Conservation (phyloP, 1,140 invertebrate genomes). For the Leptopilina clavipes region DNA sequence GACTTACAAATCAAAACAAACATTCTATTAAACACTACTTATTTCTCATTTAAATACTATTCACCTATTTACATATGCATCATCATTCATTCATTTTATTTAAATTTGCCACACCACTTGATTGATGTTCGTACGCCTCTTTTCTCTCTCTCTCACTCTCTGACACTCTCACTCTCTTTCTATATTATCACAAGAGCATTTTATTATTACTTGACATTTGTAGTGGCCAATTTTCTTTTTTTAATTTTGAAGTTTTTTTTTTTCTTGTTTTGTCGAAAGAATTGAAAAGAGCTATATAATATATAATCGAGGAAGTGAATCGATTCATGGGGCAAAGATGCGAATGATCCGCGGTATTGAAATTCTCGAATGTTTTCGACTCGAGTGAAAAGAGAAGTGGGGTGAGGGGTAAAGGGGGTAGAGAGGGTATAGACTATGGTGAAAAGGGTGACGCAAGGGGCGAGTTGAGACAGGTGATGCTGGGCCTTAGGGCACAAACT, state of each 20-base stretch:
- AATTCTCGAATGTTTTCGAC: conserved; percentile 57
- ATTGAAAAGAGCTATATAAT: neutral
- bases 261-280: too few relatives aligned
- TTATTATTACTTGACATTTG: neutral
- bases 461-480: conserved; percentile 72
- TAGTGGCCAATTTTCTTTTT: conserved; percentile 21
- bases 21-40: conserved; percentile 26
- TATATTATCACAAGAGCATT: neutral
- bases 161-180: too few relatives aligned
- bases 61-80: conserved; percentile 13
- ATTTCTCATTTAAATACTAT: conserved; percentile 30
- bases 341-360: conserved; percentile 48
- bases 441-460: conserved; percentile 47
- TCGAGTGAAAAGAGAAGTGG: conserved; percentile 37
- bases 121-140: conserved; percentile 7
- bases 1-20: conserved; percentile 28
- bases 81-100: conserved; percentile 35
- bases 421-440: conserved; percentile 42
- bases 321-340: conserved; percentile 28
- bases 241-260: too few relatives aligned
- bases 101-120: conserved; percentile 13
- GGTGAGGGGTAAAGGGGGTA: neutral
- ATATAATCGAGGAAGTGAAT: conserved; percentile 19
- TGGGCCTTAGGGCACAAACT: conserved; percentile 60
- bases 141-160: neutral